Conservation (phyloP, 35 echinoderm and acorn worm species). For the Ophiothrix spiculata region DNA sequence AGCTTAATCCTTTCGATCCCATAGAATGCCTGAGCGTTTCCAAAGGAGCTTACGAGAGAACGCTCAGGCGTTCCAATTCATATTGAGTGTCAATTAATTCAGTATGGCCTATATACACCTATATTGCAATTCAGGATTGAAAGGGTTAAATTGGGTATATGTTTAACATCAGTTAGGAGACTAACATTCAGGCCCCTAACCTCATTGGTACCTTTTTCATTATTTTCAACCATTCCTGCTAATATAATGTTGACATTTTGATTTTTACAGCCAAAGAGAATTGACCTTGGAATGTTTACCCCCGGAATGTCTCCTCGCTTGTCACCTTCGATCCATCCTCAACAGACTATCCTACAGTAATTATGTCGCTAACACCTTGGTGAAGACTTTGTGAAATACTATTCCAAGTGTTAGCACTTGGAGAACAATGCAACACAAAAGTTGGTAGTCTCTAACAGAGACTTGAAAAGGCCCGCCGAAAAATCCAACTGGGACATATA, state of each 20-base stretch:
- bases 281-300: not conserved
- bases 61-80: too few relatives aligned
- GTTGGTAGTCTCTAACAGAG: not conserved
- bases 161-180: not conserved
- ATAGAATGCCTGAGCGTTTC: too few relatives aligned
- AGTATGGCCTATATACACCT: not conserved
- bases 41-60: too few relatives aligned
- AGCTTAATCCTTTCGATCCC: too few relatives aligned
- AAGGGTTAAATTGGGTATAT: not conserved
- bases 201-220: too few relatives aligned
- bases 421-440: not conserved
- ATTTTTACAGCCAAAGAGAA: slow-evolving; percentile 1
- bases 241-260: not conserved
- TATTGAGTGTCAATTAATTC: too few relatives aligned
- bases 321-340: not conserved
- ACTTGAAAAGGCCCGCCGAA: not conserved
- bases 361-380: not conserved
- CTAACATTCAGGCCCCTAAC: not conserved
- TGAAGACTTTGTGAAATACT: not conserved
- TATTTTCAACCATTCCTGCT: not conserved
- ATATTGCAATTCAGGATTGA: not conserved
- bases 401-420: not conserved
- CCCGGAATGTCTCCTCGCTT: not conserved
- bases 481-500: not conserved
- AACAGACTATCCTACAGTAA: slow-evolving; percentile 8